Base-by-base conservation (phyloP, 1,140 invertebrate species). In the Stegodyphus mimosarum region DNA sequence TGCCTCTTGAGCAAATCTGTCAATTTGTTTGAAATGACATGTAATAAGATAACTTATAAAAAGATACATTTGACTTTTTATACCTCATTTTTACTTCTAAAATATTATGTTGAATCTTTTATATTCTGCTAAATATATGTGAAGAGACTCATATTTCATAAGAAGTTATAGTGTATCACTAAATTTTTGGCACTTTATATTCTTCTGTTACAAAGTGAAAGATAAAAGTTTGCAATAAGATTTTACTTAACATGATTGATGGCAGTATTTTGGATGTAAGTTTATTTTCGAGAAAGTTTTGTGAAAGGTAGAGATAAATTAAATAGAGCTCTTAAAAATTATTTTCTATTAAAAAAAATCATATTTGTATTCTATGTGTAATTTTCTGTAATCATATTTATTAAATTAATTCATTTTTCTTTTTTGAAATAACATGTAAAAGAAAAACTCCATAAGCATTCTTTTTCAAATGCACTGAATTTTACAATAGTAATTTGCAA, bases 31-130 rank as follows among this genome's bases (percentile, higher is more conserved):
- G 33, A 53, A 64, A 69, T 1, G 33, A 55, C 66, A 17, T 79
- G 66, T 63, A 63, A 73, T 73, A 53, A 63, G 48, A 66, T 67
- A 79, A 79, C 66, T 79, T 79, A 53, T 79, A 70, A 18, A 69
- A 52, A 79, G 55, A 53, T 13, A 17, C 52, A 52, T 70, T 18
- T 53, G 69, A 73, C 71, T 72, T 83, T 81, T 83, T 83, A 83
- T 83, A 83, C 80, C 80, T 83, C 80, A 74, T 74, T 74, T 74
- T 83, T 74, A 83, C 55, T 33, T 83, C 64, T 83, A 60, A 60
- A 60, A 15, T 60, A 60, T 60, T 10, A 60, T 15, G 9, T 60
- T 60, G 55, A 60, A 10, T 60, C 15, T 60, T 60, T 9, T 15
- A 9, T 10, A 60, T 10, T 60, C 9, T 60, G 55, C 9, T 60